phyloP scores from a whole-genome alignment of 2,888 invertebrate genomes.

The Megastigmus dorsalis region DNA sequence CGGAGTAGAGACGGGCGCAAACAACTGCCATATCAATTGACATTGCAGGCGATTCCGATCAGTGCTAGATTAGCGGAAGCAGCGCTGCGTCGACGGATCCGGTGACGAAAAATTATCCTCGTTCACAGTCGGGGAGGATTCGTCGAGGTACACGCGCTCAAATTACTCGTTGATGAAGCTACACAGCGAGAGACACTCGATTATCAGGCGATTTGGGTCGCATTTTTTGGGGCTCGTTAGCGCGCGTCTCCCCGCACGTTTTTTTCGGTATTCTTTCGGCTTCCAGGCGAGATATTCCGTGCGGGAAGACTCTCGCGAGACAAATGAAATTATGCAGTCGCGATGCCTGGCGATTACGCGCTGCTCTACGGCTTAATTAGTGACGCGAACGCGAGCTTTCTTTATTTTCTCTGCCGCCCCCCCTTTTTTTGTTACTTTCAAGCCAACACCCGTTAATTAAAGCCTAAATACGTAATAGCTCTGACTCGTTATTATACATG shows the following conservation, averaged over 20 bases:
- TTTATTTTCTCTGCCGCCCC: no score
- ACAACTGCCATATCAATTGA: constrained; percentile 52
- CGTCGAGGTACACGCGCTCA: constrained; percentile 56
- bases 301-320: neutral
- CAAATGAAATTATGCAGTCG: constrained; percentile 25
- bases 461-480: constrained; percentile 38
- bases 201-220: constrained; percentile 36
- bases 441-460: constrained; percentile 37
- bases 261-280: neutral
- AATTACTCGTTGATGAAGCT: constrained; percentile 56
- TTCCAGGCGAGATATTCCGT: neutral
- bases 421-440: neutral
- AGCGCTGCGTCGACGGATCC: no score
- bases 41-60: constrained; percentile 60
- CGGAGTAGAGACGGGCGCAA: no score
- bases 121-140: constrained; percentile 42
- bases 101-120: constrained; percentile 8
- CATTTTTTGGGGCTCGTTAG: constrained; percentile 27
- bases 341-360: neutral
- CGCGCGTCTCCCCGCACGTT: no score
- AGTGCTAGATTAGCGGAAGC: constrained; percentile 59
- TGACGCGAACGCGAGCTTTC: neutral
- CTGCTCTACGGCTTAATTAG: constrained; percentile 41
- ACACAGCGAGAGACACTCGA: constrained; percentile 54
- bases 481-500: constrained; percentile 2